Evolutionary conservation across 2,888 invertebrate species (phyloP), one percentile per base, ranked within the genome.

Genomic region (Cryptosula pallasiana): DNA sequence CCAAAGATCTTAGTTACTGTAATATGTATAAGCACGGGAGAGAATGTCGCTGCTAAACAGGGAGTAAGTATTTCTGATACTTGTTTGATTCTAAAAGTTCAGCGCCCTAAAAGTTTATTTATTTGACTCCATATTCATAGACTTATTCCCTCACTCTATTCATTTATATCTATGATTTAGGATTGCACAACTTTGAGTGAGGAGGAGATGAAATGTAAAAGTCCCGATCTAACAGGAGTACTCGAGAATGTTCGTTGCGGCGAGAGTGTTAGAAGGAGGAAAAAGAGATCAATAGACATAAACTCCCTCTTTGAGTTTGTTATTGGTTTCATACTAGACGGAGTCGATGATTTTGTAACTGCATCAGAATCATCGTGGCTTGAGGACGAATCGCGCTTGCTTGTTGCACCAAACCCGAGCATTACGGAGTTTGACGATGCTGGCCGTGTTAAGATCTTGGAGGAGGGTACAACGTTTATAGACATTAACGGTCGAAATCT

Each of bases 1-100:
- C 63, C 63, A 9, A 63, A 32, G 63, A 63, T 63, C 13, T 2
- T 25, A 27, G 63, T 63, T 13, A 63, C 63, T 32, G 27, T 63
- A 3, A 32, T 63, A 3, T 63, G 63, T 34, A 63, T 29, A 34
- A 9, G 25, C 13, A 63, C 29, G 2, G 3, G n/a, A 2, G 63
- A 63, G 32, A 32, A 2, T 3, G 32, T 63, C 5, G 32, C 29
- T 3, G 2, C 63, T 63, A 27, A 29, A 2, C 34, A 63, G 16
- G 63, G 63, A 32, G 63, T 63, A 29, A 63, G 63, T 63, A 5
- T 45, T 13, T 45, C 9, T 13, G 45, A 20, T 45, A 5, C n/a
- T n/a, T n/a, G n/a, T n/a, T n/a, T n/a, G n/a, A n/a, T n/a, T n/a
- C n/a, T n/a, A n/a, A n/a, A n/a, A n/a, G n/a, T n/a, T n/a, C n/a